Percentiles rank a stretch among this genome's conserved stretches.
phyloP scores from a whole-genome alignment of 2,888 invertebrate species.

The Drosophila imparisetae region DNA sequence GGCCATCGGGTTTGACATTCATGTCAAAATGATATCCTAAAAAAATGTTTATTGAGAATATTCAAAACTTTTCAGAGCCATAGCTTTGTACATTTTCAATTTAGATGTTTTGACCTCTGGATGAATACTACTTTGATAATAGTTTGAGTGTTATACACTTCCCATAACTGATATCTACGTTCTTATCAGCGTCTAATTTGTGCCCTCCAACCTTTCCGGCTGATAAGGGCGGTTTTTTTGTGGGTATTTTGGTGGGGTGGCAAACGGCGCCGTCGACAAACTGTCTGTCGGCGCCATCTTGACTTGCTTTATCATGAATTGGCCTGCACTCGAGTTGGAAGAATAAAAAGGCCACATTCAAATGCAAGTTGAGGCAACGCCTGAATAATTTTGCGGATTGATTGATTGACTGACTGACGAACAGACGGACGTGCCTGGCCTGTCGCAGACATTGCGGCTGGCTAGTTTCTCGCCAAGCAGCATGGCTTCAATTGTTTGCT shows the following conservation, averaged over 20 bases:
- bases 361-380: slow-evolving; percentile 56
- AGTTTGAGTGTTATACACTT: slow-evolving; percentile 2
- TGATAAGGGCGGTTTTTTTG: not conserved
- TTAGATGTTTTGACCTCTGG: not conserved
- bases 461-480: slow-evolving; percentile 43
- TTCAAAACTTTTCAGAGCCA: not conserved
- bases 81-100: not conserved
- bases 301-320: slow-evolving; percentile 1
- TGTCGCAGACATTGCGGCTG: slow-evolving; percentile 4
- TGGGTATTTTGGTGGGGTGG: not conserved
- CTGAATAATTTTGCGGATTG: slow-evolving; percentile 58
- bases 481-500: slow-evolving; percentile 66
- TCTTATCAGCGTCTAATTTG: slow-evolving; percentile 40
- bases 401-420: slow-evolving; percentile 29
- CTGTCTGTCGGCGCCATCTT: slow-evolving; percentile 48
- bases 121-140: not conserved
- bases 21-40: not conserved
- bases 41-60: not conserved
- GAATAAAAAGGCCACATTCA: slow-evolving; percentile 36
- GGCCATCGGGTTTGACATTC: not conserved
- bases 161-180: slow-evolving; percentile 3
- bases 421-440: not conserved
- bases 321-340: slow-evolving; percentile 17
- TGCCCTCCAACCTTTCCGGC: slow-evolving; percentile 41
- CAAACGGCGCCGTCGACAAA: slow-evolving; percentile 45